phyloP scores from a whole-genome alignment of 1,140 invertebrate species.

The Drosophila rufa region DNA sequence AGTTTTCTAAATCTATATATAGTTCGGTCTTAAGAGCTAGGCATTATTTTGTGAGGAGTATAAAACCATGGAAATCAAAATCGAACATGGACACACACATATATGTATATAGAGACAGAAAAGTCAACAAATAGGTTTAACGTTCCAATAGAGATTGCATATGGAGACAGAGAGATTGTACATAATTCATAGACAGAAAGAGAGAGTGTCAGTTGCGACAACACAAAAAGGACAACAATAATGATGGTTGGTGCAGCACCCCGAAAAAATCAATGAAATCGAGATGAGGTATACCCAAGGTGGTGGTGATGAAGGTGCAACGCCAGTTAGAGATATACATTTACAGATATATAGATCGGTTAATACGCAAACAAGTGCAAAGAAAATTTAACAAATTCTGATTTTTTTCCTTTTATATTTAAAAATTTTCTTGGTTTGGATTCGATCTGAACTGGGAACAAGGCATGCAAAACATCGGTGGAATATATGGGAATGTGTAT shows the following conservation, averaged over 20 bases:
- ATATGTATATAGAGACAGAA: conserved; percentile 48
- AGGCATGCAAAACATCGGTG: conserved; percentile 44
- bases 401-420: neutral
- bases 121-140: conserved; percentile 48
- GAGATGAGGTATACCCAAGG: conserved; percentile 12
- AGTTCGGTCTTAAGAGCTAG: conserved; percentile 42
- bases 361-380: conserved; percentile 53
- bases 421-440: conserved; percentile 1
- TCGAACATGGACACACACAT: conserved; percentile 63
- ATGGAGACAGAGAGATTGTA: conserved; percentile 45
- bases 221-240: conserved; percentile 41
- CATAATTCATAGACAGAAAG: conserved; percentile 24
- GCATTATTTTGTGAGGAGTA: conserved; percentile 61
- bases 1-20: neutral
- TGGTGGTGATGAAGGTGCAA: conserved; percentile 25
- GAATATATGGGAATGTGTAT: conserved; percentile 7
- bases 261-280: conserved; percentile 7
- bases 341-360: conserved; percentile 22
- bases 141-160: conserved; percentile 64
- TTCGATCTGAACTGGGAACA: conserved; percentile 30
- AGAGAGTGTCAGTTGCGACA: conserved; percentile 42
- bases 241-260: conserved; percentile 32
- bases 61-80: conserved; percentile 62
- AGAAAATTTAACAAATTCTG: conserved; percentile 47
- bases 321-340: conserved; percentile 28